Base-by-base conservation (phyloP, 2,888 invertebrate genomes). In the Lepetodrilus schrolli region DNA sequence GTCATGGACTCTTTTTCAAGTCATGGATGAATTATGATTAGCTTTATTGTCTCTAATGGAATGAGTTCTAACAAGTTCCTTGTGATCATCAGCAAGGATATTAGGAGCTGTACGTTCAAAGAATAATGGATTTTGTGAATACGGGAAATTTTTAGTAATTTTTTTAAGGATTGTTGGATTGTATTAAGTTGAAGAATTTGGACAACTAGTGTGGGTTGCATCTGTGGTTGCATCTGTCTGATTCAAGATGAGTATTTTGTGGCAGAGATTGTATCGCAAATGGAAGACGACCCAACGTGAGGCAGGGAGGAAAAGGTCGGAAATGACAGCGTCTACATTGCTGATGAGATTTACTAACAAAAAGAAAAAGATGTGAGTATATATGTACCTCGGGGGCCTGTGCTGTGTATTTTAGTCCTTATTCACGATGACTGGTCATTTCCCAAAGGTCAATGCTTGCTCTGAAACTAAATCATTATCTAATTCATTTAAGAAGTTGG, bases 241-340 rank as follows among this genome's bases (percentile, higher is more conserved):
- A 23, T 10, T 21, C 51, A 74, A 21, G 1, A 80, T 80, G 80
- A 80, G 80, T 50, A 26, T 75, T 26, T 66, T 80, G 30, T 80
- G 80, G 80, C 76, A 78, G 66, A 66, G 76, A 47, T 58, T 80
- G 26, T 80, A 78, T 47, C 71, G 68, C 34, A 80, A 80, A 74
- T 80, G 80, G 80, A 80, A 80, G 65, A 72, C 75, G 0, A 75
- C 72, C 2, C 69, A 72, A n/a, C 66, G 20, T 13, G 75, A 75
- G 48, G 71, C 51, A n/a, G 30, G 66, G 4, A 48, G 77, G 77
- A 80, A 78, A 72, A 74, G 74, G 36, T 78, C 80, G 0, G 80
- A 80, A 66, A 72, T 78, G 48, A 78, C 78, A 5, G 80, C 78
- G 17, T 72, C 77, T 21, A 73, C 74, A 17, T 73, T 79, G 48